Conservation (phyloP, 1,140 invertebrate genomes). For the Heliconius nattereri region DNA sequence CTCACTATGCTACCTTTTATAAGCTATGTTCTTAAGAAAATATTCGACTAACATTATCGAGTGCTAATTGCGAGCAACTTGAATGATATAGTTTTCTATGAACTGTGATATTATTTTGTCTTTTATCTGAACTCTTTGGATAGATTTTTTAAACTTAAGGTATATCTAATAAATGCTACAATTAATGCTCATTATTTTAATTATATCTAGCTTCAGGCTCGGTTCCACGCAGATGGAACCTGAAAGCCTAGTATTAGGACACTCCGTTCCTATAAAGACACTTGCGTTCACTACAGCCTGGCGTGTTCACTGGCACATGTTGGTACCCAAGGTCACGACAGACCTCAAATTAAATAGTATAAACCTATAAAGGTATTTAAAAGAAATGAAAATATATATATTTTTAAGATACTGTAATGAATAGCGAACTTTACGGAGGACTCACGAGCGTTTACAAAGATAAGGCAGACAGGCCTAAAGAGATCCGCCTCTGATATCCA, state of each 20-base stretch:
- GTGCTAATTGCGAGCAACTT: constrained; percentile 65
- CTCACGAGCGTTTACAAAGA: constrained; percentile 52
- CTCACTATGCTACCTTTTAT: constrained; percentile 41
- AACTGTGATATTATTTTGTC: constrained; percentile 32
- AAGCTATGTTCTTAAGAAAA: constrained; percentile 58
- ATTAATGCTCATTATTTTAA: constrained; percentile 19
- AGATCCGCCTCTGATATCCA: constrained; percentile 74
- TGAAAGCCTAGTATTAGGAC: too few relatives aligned
- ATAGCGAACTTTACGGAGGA: constrained; percentile 48
- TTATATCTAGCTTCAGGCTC: not conserved
- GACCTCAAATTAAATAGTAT: too few relatives aligned
- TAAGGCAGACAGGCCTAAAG: constrained; percentile 70
- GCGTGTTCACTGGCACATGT: too few relatives aligned
- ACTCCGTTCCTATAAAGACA: too few relatives aligned
- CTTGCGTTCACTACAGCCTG: too few relatives aligned
- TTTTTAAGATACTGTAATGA: constrained; percentile 22
- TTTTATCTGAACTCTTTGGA: not conserved
- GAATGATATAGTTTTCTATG: constrained; percentile 45
- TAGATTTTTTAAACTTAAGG: too few relatives aligned
- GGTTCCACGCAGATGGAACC: too few relatives aligned
- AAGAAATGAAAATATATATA: too few relatives aligned
- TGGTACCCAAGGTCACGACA: too few relatives aligned
- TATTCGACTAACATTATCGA: constrained; percentile 54
- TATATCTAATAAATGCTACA: not conserved
- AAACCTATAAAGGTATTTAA: too few relatives aligned